Evolutionary conservation across 2,113 vertebrate species (phyloP).

Genomic region (Cathartes aura): DNA sequence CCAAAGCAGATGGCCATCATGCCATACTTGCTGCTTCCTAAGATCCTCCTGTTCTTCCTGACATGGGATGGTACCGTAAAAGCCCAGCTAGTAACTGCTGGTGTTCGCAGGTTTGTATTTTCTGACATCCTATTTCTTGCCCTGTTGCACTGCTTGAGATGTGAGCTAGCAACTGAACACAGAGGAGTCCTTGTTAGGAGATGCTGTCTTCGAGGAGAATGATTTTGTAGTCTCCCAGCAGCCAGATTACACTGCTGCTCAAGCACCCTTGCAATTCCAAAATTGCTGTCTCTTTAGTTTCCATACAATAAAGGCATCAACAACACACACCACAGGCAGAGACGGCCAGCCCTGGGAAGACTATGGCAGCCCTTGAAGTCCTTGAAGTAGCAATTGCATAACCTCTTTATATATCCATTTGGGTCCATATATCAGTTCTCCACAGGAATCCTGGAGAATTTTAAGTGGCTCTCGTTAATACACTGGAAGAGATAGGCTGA

Average conservation of each 20-base stretch:
- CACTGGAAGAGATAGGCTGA: conserved; percentile 23
- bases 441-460: conserved; percentile 36
- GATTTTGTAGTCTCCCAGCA: not conserved
- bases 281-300: not conserved
- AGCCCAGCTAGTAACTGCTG: not conserved
- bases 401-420: conserved; percentile 38
- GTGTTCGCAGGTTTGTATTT: not conserved
- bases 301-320: not conserved
- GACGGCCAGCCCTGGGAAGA: not conserved
- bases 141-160: not conserved
- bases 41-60: not conserved
- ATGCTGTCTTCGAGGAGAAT: not conserved
- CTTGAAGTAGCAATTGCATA: not conserved
- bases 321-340: not conserved
- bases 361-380: not conserved
- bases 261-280: not conserved
- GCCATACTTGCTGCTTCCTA: not conserved
- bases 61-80: not conserved
- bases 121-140: not conserved
- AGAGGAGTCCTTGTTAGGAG: not conserved
- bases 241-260: not conserved
- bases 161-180: not conserved
- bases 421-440: conserved; percentile 7
- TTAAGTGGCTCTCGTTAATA: conserved; percentile 43
- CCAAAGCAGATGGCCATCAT: not conserved